These are phyloP conservation scores for Lasioglossum calceatum DNA, from an alignment of 2,888 invertebrate species.

Conservation along the genomic window DNA sequence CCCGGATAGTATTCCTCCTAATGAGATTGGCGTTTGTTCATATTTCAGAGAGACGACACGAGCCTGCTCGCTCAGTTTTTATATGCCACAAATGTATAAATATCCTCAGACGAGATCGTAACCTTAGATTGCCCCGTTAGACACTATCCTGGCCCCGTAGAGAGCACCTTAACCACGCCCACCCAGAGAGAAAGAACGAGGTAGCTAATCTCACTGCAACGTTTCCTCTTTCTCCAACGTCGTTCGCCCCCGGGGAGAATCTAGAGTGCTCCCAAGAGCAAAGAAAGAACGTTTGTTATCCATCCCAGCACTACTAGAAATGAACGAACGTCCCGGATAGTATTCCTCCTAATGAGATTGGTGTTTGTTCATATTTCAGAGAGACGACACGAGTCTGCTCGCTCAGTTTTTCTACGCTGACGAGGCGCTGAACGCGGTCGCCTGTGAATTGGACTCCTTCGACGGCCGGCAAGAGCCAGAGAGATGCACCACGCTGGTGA, in stretches of 20 bases:
- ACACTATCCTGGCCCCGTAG: too few species aligned
- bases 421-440: slow-evolving; percentile 97
- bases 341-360: background rate
- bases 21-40: background rate
- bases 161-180: too few species aligned
- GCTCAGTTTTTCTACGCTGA: slow-evolving; percentile 99
- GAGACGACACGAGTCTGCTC: slow-evolving; percentile 95
- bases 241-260: background rate
- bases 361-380: slow-evolving; percentile 85
- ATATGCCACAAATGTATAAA: too few species aligned
- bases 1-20: background rate
- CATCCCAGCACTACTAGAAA: background rate
- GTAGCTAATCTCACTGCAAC: background rate
- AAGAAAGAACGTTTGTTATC: background rate
- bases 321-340: background rate
- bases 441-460: slow-evolving; percentile 98
- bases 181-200: too few species aligned
- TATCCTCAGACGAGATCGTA: too few species aligned
- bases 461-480: slow-evolving; percentile 99
- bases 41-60: slow-evolving; percentile 94
- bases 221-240: background rate
- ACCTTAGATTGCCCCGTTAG: too few species aligned
- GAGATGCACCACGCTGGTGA: slow-evolving; percentile 97
- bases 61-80: slow-evolving; percentile 98
- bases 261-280: background rate